phyloP scores from a whole-genome alignment of 2,888 invertebrate genomes.

The Diploptera punctata region DNA sequence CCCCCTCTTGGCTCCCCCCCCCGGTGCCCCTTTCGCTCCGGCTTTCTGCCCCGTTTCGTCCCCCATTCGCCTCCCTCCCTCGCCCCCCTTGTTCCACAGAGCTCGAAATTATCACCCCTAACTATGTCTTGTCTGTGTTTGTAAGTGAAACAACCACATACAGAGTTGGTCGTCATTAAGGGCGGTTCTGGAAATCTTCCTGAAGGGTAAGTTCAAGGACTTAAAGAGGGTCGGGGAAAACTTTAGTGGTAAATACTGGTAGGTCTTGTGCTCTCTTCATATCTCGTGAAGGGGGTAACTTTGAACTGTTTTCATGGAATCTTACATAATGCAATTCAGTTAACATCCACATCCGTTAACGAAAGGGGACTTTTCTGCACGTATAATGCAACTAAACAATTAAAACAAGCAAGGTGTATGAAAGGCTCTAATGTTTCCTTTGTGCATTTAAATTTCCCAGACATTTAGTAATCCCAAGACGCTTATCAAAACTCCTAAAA shows the following conservation, averaged over 20 bases:
- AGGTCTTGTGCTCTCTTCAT: neutral
- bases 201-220: neutral
- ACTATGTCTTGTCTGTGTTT: neutral
- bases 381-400: no score
- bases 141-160: neutral
- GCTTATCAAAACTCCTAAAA: no score
- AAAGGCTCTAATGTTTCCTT: no score
- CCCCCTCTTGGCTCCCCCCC: neutral
- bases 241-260: neutral
- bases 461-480: no score
- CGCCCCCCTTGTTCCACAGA: neutral
- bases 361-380: no score
- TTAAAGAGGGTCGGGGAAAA: neutral
- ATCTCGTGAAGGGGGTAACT: neutral
- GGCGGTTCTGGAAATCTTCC: neutral
- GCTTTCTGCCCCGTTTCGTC: neutral
- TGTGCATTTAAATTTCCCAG: no score
- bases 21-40: neutral
- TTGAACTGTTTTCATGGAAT: neutral
- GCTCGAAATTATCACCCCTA: neutral
- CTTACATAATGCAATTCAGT: no score
- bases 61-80: neutral
- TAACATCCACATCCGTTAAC: no score
- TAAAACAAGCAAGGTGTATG: no score
- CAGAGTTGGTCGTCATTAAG: neutral